These are phyloP conservation scores for Myotis daubentonii DNA, from an alignment of 2,797 vertebrate species.

Conservation along the genomic window DNA sequence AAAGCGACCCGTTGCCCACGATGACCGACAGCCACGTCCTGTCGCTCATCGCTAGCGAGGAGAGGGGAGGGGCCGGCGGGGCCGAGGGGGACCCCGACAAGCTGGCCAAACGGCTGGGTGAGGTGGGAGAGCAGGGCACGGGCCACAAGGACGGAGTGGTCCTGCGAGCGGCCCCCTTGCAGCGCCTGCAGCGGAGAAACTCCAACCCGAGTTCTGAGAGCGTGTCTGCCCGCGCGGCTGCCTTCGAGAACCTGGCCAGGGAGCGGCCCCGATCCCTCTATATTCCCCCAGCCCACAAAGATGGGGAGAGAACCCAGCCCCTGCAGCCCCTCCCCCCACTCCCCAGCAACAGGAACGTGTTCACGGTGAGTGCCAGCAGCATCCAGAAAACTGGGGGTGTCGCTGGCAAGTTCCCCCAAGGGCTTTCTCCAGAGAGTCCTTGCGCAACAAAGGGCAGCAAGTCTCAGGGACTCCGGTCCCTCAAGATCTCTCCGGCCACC, in stretches of 20 bases:
- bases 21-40: constrained; percentile 93
- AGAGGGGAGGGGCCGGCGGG: constrained; percentile 75
- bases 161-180: constrained; percentile 39
- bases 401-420: constrained; percentile 71
- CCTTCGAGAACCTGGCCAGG: constrained; percentile 83
- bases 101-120: constrained; percentile 21
- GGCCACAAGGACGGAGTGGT: constrained; percentile 12
- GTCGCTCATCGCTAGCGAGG: constrained; percentile 91
- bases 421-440: constrained; percentile 59
- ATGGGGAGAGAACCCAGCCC: constrained; percentile 31
- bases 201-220: constrained; percentile 81
- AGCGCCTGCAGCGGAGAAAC: constrained; percentile 80
- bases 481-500: constrained; percentile 75
- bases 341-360: constrained; percentile 83
- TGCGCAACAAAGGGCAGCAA: constrained; percentile 60
- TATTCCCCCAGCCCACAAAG: constrained; percentile 67
- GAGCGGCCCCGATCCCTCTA: constrained; percentile 80
- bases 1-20: constrained; percentile 89
- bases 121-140: constrained; percentile 25
- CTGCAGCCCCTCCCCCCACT: constrained; percentile 72
- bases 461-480: constrained; percentile 67
- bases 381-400: constrained; percentile 73
- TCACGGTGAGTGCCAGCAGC: constrained; percentile 82
- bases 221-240: constrained; percentile 80
- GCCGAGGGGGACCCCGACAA: constrained; percentile 69